Conservation (phyloP, 2,797 vertebrate genomes). For the Gephyroberyx darwinii region DNA sequence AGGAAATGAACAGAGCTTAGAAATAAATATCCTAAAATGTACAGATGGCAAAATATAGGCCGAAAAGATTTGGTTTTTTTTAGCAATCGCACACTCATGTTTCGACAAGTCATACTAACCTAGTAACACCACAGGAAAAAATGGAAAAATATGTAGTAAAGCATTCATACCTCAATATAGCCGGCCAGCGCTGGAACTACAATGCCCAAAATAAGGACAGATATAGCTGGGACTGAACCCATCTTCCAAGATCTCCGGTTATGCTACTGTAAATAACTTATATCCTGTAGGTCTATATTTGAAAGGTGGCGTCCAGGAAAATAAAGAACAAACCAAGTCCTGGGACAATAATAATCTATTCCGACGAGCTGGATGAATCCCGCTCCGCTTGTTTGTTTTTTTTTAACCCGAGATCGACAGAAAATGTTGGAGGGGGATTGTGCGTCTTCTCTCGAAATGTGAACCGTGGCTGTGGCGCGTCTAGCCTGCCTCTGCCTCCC, state of each 20-base stretch:
- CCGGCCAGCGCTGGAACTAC: slow-evolving; percentile 86
- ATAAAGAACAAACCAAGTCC: slow-evolving; percentile 39
- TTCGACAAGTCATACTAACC: not conserved
- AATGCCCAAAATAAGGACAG: slow-evolving; percentile 82
- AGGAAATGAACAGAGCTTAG: slow-evolving; percentile 3
- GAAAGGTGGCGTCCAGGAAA: slow-evolving; percentile 41
- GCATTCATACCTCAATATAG: slow-evolving; percentile 89
- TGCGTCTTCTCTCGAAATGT: slow-evolving; percentile 43
- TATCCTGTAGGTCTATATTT: slow-evolving; percentile 50
- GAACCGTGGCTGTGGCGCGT: slow-evolving; percentile 52
- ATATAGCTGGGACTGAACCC: slow-evolving; percentile 78
- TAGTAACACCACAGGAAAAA: slow-evolving; percentile 8
- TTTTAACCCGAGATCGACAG: slow-evolving; percentile 44
- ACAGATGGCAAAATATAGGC: slow-evolving; percentile 9
- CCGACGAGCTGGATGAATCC: slow-evolving; percentile 41
- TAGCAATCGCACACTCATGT: not conserved
- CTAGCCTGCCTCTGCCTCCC: slow-evolving; percentile 34
- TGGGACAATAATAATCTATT: slow-evolving; percentile 21
- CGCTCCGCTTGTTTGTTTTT: slow-evolving; percentile 56
- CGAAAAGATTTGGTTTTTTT: slow-evolving; percentile 15
- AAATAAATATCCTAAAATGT: slow-evolving; percentile 10
- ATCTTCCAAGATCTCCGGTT: slow-evolving; percentile 72
- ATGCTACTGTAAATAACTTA: slow-evolving; percentile 62
- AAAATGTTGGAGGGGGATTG: slow-evolving; percentile 34
- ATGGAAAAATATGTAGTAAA: not conserved